phyloP scores from a whole-genome alignment of 2,113 vertebrate species.

The Riparia riparia region DNA sequence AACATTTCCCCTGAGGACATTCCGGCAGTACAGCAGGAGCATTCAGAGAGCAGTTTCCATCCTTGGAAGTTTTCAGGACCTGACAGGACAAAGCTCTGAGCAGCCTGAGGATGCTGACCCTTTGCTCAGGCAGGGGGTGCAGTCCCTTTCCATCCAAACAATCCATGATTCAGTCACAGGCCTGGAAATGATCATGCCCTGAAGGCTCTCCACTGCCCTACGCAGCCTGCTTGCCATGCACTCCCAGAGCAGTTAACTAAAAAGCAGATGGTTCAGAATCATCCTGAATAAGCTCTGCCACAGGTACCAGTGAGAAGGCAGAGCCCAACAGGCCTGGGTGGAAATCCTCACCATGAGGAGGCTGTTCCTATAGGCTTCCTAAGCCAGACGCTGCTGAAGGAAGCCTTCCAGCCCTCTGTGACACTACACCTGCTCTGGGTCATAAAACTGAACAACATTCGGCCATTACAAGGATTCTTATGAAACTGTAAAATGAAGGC shows the following conservation, averaged over 20 bases:
- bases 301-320: background rate
- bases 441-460: accelerated
- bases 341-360: background rate
- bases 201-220: background rate
- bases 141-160: background rate
- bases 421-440: background rate
- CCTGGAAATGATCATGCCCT: background rate
- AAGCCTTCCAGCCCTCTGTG: background rate
- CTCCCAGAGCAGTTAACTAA: background rate
- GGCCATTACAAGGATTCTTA: background rate
- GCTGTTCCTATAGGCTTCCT: background rate
- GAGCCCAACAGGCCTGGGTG: background rate
- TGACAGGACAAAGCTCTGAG: background rate
- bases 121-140: background rate
- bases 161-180: background rate
- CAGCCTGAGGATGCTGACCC: background rate
- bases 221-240: accelerated
- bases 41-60: background rate
- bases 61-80: background rate
- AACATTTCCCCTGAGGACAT: background rate
- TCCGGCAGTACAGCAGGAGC: background rate
- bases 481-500: background rate
- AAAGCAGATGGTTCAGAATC: background rate
- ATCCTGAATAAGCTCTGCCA: background rate
- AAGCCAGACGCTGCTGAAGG: accelerated